phyloP scores from a whole-genome alignment of 2,113 vertebrate species.

The Marcusenius ussheri region DNA sequence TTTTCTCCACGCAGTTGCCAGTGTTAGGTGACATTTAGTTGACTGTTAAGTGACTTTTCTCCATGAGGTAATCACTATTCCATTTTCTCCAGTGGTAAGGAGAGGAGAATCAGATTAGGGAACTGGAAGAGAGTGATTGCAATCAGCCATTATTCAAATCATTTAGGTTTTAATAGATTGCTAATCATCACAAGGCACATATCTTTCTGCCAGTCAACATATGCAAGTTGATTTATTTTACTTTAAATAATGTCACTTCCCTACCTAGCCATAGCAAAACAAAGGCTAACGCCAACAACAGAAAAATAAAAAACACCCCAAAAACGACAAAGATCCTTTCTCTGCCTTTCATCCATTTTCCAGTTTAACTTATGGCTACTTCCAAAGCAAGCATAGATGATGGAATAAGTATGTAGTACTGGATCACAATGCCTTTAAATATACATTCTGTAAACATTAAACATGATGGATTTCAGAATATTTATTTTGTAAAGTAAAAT shows the following conservation, averaged over 20 bases:
- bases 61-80: conserved; percentile 16
- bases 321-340: neutral
- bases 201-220: conserved; percentile 37
- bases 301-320: neutral
- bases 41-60: neutral
- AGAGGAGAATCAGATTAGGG: neutral
- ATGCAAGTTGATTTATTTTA: conserved; percentile 29
- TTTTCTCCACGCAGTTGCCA: neutral
- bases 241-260: neutral
- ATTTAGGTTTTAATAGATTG: conserved; percentile 39
- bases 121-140: conserved; percentile 40
- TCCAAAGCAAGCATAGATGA: neutral
- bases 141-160: conserved; percentile 44
- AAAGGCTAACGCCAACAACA: neutral
- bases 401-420: neutral
- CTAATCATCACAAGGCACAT: conserved; percentile 28
- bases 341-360: neutral
- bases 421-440: neutral
- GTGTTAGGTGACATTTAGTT: neutral
- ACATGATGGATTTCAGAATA: neutral
- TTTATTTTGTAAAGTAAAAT: neutral
- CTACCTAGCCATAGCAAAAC: neutral
- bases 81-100: neutral
- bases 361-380: neutral
- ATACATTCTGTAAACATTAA: neutral